phyloP scores from a whole-genome alignment of 2,797 vertebrate genomes.

The Salarias fasciatus region DNA sequence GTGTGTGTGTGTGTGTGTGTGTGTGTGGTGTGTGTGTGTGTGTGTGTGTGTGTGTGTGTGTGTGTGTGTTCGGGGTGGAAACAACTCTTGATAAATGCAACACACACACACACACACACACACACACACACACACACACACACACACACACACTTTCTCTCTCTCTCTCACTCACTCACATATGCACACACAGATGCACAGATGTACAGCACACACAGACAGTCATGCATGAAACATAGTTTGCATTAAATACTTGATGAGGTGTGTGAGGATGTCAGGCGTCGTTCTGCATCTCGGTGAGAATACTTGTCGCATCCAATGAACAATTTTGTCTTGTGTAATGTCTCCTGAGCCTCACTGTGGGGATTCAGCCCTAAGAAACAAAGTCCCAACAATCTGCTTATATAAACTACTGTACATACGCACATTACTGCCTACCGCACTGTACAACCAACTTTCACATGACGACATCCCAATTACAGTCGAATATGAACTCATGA shows the following conservation, averaged over 20 bases:
- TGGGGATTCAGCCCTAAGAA: constrained; percentile 40
- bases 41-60: constrained; percentile 33
- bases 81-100: too few species aligned
- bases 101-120: constrained; percentile 22
- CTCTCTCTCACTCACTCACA: too few species aligned
- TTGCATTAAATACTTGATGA: constrained; percentile 79
- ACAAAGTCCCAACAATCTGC: constrained; percentile 48
- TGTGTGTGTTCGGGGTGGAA: too few species aligned
- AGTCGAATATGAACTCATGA: constrained; percentile 19
- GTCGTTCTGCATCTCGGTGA: constrained; percentile 54
- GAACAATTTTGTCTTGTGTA: constrained; percentile 70
- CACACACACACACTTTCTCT: too few species aligned
- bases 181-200: too few species aligned
- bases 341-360: constrained; percentile 54
- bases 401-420: constrained; percentile 18
- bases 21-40: constrained; percentile 17
- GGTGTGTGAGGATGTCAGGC: constrained; percentile 70
- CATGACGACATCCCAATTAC: constrained; percentile 6
- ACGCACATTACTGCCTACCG: constrained; percentile 3
- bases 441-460: constrained; percentile 10
- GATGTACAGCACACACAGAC: constrained; percentile 51
- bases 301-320: constrained; percentile 66
- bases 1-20: constrained; percentile 13
- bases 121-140: too few species aligned
- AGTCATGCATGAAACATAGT: constrained; percentile 73